Percentiles rank a stretch among this genome's conserved stretches.
These are phyloP conservation scores for Bryconaethiops microstoma DNA, from an alignment of 2,797 vertebrate species.

Conservation along the genomic window DNA sequence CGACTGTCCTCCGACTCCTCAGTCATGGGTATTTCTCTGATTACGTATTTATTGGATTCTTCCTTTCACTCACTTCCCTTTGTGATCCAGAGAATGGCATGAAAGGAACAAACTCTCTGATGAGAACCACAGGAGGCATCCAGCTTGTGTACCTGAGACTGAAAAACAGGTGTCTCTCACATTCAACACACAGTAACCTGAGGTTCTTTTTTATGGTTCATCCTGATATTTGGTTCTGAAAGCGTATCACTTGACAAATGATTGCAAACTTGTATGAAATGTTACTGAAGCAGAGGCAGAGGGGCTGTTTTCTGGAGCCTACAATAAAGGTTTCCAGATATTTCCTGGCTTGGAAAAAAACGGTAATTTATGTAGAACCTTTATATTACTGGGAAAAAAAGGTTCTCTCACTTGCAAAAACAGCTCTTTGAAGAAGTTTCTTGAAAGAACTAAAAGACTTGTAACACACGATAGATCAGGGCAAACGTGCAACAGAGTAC, in stretches of 20 bases:
- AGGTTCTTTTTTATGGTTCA: no score
- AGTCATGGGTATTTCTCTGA: conserved; percentile 26
- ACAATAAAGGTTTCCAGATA: no score
- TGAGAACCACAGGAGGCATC: conserved; percentile 13
- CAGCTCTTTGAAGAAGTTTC: no score
- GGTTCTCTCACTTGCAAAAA: no score
- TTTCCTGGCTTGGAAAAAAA: no score
- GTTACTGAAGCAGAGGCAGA: no score
- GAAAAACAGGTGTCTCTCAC: background rate
- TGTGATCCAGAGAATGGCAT: conserved; percentile 31
- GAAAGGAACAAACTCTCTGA: conserved; percentile 30
- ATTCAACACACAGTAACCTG: background rate
- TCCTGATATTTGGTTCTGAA: no score
- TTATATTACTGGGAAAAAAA: no score
- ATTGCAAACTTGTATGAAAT: no score
- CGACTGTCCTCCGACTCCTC: background rate
- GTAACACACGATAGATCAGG: conserved; percentile 50
- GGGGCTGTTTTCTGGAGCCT: no score
- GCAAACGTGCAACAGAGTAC: conserved; percentile 55
- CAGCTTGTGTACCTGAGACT: background rate
- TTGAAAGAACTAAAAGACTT: background rate
- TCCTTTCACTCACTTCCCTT: conserved; percentile 49
- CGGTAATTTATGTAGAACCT: no score
- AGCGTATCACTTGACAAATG: no score
- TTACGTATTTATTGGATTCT: conserved; percentile 49